phyloP scores from a whole-genome alignment of 2,797 vertebrate species.

The Sebastes aleutianus region DNA sequence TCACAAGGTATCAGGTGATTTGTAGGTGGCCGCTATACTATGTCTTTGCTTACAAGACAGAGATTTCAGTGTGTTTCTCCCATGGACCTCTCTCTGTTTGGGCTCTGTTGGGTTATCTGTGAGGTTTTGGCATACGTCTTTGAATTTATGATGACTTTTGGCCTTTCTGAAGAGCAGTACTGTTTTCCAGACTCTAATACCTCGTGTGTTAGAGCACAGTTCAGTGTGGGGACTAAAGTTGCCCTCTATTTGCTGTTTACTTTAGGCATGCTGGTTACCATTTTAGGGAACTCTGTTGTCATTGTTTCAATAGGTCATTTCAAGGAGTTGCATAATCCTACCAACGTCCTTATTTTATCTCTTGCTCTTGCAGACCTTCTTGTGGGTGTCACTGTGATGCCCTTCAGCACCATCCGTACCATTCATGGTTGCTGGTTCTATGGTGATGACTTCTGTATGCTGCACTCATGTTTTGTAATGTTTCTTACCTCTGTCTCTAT shows the following conservation, averaged over 20 bases:
- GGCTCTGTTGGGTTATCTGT: background rate
- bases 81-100: background rate
- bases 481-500: constrained; percentile 79
- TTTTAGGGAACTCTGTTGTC: constrained; percentile 76
- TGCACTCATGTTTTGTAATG: constrained; percentile 79
- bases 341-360: constrained; percentile 82
- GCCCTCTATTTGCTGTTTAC: constrained; percentile 2
- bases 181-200: constrained; percentile 16
- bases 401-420: constrained; percentile 74
- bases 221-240: background rate
- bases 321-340: constrained; percentile 82
- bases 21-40: background rate
- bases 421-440: constrained; percentile 82
- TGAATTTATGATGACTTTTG: background rate
- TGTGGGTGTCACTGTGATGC: constrained; percentile 69
- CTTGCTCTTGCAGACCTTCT: constrained; percentile 58
- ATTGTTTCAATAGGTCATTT: constrained; percentile 82
- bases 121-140: background rate
- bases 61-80: background rate
- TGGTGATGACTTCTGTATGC: constrained; percentile 73
- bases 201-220: background rate
- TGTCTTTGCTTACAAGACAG: background rate
- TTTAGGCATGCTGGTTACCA: constrained; percentile 1
- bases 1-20: background rate
- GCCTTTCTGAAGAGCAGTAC: background rate